A percentile compares a stretch with the other conserved stretches of the same genome.
Evolutionary conservation across 1,140 invertebrate genomes (phyloP).

Genomic region (Cherax quadricarinatus): DNA sequence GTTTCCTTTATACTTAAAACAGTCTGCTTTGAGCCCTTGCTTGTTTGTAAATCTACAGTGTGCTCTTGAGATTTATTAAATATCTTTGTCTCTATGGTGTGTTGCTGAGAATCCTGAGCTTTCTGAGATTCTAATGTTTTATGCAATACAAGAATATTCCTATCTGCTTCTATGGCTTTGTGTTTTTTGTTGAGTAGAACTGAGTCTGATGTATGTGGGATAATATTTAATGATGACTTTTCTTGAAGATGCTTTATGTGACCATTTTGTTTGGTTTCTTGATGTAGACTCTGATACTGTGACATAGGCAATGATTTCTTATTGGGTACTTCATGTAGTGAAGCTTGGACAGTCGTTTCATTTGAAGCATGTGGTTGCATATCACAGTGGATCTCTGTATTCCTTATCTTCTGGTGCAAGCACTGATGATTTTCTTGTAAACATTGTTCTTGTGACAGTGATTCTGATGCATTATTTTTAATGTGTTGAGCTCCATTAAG

Average conservation of each 20-base stretch:
- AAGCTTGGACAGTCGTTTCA: neutral
- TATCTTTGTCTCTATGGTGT: neutral
- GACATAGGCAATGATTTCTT: neutral
- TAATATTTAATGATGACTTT: constrained; percentile 29
- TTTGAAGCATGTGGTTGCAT: neutral
- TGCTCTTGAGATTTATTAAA: neutral
- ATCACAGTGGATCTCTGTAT: constrained; percentile 13
- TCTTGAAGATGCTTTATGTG: constrained; percentile 4
- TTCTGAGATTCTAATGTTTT: neutral
- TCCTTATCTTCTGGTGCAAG: neutral
- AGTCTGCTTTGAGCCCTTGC: neutral
- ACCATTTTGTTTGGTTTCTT: neutral
- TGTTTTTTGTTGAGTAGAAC: neutral
- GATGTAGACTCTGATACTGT: neutral
- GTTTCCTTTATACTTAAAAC: neutral
- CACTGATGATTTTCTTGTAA: constrained; percentile 3
- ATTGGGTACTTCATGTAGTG: neutral
- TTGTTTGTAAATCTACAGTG: neutral
- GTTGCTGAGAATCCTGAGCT: neutral
- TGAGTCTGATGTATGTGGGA: constrained; percentile 35
- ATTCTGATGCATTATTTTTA: neutral
- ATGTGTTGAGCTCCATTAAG: neutral
- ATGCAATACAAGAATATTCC: neutral
- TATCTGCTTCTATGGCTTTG: neutral
- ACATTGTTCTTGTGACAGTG: constrained; percentile 12